Base-by-base conservation (phyloP, 1,140 invertebrate species). In the Trachymyrmex cornetzi region DNA sequence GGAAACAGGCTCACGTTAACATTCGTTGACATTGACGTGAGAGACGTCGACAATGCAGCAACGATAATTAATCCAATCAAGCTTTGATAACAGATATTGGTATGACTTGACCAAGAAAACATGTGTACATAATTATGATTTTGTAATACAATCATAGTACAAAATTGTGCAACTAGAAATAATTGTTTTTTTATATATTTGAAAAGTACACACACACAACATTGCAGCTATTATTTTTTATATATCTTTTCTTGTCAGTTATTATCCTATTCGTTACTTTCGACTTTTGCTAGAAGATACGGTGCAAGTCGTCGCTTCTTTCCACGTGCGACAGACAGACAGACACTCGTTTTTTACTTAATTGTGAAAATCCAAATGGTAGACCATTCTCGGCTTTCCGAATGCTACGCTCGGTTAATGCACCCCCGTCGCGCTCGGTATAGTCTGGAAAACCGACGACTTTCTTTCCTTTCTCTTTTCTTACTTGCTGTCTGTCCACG, bases 301-400 rank as follows among this genome's bases (percentile, higher is more conserved):
- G 27, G 9, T n/a, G 34, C 19, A 34, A 27, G 55, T 80, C 67
- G 27, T 75, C 61, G 53, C 24, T 80, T 63, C 72, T 27, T 57
- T 30, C 38, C 77, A 19, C 77, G 30, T 30, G 48, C 86, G 87
- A 86, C 90, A 82, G 72, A 16, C 90, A 82, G 72, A 16, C n/a
- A 48, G 44, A 81, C 88, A 85, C 88, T 92, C 89, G 67, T 88
- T 88, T 88, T 90, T 93, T 89, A 89, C 91, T 92, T 93, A 93
- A 93, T 93, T 93, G 91, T 87, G 91, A 90, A 91, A 92, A 93
- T 93, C 92, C 92, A 50, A 71, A 71, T 85, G 84, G 84, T 89
- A 88, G 77, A 88, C 79, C 91, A 82, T 61, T 64, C 88, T 89
- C 77, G 63, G 63, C 75, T 67, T 85, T 87, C 22, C 27, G 38